A percentile compares a stretch with the other conserved stretches of the same genome.
phyloP scores from a whole-genome alignment of 2,888 invertebrate genomes.

The Criorhina ranunculi region DNA sequence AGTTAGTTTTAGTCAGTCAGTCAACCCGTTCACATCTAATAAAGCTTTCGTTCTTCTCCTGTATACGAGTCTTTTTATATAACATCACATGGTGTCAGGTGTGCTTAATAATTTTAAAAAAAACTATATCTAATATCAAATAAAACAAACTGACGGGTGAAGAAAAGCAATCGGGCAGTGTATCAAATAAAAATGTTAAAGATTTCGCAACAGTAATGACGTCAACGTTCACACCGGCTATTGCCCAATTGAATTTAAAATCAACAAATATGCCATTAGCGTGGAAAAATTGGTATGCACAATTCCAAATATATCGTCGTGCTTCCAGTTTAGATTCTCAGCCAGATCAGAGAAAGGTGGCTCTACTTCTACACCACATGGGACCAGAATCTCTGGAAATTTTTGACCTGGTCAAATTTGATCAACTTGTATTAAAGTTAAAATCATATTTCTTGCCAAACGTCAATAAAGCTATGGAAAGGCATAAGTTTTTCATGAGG shows the following conservation, averaged over 20 bases:
- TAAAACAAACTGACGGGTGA: neutral
- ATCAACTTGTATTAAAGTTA: conserved; percentile 24
- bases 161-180: neutral
- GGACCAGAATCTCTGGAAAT: conserved; percentile 41
- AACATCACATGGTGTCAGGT: too few relatives aligned
- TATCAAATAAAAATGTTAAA: conserved; percentile 2
- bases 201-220: conserved; percentile 10
- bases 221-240: conserved; percentile 3
- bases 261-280: conserved; percentile 16
- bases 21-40: too few relatives aligned
- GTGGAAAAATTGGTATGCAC: conserved; percentile 21
- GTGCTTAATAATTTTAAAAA: too few relatives aligned
- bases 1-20: neutral
- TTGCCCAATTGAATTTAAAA: conserved; percentile 1
- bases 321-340: conserved; percentile 18
- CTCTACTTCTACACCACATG: conserved; percentile 54
- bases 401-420: conserved; percentile 40
- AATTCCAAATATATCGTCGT: conserved; percentile 22
- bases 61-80: too few relatives aligned
- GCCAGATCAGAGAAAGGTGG: conserved; percentile 43
- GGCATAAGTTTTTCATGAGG: conserved; percentile 60
- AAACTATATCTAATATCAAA: too few relatives aligned
- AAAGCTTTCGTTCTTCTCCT: too few relatives aligned
- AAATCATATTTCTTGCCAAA: conserved; percentile 56
- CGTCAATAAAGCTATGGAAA: conserved; percentile 59